Percentiles rank a stretch among this genome's conserved stretches.
Evolutionary conservation across 2,797 vertebrate genomes (phyloP).

Genomic region (Lepus townsendii): DNA sequence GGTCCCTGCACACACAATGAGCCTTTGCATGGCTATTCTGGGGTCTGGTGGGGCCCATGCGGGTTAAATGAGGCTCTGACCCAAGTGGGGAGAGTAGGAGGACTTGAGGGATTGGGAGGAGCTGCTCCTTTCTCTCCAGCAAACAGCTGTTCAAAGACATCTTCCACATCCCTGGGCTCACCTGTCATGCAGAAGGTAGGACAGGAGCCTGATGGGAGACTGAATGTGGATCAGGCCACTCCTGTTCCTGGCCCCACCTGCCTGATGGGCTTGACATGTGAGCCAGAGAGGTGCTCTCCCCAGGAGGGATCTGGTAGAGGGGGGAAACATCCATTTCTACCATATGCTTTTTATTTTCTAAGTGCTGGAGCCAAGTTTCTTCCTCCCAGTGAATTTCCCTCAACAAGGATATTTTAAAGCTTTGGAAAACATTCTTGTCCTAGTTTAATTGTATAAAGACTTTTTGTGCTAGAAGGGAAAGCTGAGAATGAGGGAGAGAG

Average conservation of each 20-base stretch:
- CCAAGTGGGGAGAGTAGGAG: not conserved
- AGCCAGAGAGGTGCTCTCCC: not conserved
- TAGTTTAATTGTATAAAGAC: constrained; percentile 75
- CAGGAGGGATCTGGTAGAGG: not conserved
- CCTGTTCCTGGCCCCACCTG: not conserved
- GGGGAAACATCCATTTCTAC: not conserved
- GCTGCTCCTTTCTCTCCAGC: not conserved
- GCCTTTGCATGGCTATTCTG: not conserved
- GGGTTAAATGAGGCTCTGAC: not conserved
- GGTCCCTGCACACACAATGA: not conserved
- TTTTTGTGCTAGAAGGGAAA: constrained; percentile 57
- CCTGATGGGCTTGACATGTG: constrained; percentile 50
- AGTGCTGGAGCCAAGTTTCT: constrained; percentile 71
- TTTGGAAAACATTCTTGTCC: constrained; percentile 72
- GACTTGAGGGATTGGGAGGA: not conserved
- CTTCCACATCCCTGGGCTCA: constrained; percentile 22
- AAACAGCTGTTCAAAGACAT: constrained; percentile 38
- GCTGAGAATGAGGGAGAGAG: not conserved
- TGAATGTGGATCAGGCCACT: not conserved
- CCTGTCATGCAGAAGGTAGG: not conserved
- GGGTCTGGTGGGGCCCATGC: too few species aligned
- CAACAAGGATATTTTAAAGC: constrained; percentile 78
- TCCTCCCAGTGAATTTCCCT: constrained; percentile 74
- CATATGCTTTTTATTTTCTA: constrained; percentile 69
- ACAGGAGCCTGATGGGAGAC: constrained; percentile 15